These are phyloP conservation scores for Yponomeuta cagnagella DNA, from an alignment of 2,888 invertebrate species.

Conservation along the genomic window DNA sequence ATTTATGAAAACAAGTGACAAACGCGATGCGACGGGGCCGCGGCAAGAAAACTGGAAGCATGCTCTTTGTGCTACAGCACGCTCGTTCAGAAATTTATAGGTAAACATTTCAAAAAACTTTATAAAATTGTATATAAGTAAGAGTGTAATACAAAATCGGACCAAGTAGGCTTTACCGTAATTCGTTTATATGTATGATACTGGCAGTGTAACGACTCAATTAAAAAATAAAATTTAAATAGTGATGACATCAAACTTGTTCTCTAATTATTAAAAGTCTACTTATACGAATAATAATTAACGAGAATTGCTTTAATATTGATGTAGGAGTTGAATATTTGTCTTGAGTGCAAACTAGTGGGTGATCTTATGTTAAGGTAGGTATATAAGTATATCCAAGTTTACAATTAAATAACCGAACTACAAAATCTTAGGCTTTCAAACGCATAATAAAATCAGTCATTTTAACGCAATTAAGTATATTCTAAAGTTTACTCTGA, in stretches of 20 bases:
- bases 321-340: conserved; percentile 55
- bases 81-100: not conserved
- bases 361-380: conserved; percentile 65
- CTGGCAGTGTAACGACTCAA: conserved; percentile 71
- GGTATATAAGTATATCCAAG: conserved; percentile 35
- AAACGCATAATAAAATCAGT: conserved; percentile 76
- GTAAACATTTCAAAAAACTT: conserved; percentile 65
- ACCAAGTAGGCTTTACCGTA: conserved; percentile 61
- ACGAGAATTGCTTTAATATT: conserved; percentile 70
- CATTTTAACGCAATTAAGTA: conserved; percentile 74
- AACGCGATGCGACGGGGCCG: no score
- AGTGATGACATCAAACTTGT: conserved; percentile 33
- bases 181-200: conserved; percentile 65
- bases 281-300: conserved; percentile 71
- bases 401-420: conserved; percentile 64
- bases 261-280: conserved; percentile 51
- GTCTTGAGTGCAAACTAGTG: conserved; percentile 70
- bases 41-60: not conserved
- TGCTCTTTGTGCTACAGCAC: not conserved
- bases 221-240: conserved; percentile 46
- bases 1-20: conserved; percentile 4
- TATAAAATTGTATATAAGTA: conserved; percentile 64
- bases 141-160: conserved; percentile 72
- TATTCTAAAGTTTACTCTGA: conserved; percentile 73
- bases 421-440: conserved; percentile 73